Conservation (phyloP, 2,113 vertebrate species). For the Clarias magur region DNA sequence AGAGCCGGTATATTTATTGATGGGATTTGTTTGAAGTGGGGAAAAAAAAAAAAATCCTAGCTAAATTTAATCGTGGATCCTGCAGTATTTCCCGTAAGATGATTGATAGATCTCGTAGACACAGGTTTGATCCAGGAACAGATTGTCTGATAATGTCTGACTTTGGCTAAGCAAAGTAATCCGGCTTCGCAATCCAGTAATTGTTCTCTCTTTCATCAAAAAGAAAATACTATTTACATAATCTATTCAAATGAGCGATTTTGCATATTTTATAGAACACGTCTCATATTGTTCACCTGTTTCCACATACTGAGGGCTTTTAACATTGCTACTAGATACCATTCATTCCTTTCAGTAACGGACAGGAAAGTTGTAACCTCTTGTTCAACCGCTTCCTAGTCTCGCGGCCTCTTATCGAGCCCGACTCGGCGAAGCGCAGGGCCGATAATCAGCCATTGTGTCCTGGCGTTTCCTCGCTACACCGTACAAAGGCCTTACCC, state of each 20-base stretch:
- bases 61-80: neutral
- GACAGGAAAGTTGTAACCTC: slow-evolving; percentile 57
- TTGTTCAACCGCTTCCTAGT: slow-evolving; percentile 57
- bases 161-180: slow-evolving; percentile 48
- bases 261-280: slow-evolving; percentile 67
- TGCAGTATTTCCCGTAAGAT: neutral
- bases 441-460: slow-evolving; percentile 59
- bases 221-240: slow-evolving; percentile 47
- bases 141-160: slow-evolving; percentile 51
- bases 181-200: slow-evolving; percentile 62
- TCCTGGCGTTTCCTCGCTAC: slow-evolving; percentile 48
- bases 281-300: slow-evolving; percentile 42
- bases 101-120: neutral
- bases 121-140: slow-evolving; percentile 17
- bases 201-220: slow-evolving; percentile 59
- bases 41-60: too few species aligned
- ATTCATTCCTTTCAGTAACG: slow-evolving; percentile 70
- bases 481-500: slow-evolving; percentile 51
- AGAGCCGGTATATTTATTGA: slow-evolving; percentile 38
- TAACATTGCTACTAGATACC: slow-evolving; percentile 57
- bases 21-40: slow-evolving; percentile 31
- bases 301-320: slow-evolving; percentile 56
- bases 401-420: slow-evolving; percentile 55
- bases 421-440: slow-evolving; percentile 43
- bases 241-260: slow-evolving; percentile 53